Base-by-base conservation (phyloP, 2,888 invertebrate species). In the Calliphora vomitoria region DNA sequence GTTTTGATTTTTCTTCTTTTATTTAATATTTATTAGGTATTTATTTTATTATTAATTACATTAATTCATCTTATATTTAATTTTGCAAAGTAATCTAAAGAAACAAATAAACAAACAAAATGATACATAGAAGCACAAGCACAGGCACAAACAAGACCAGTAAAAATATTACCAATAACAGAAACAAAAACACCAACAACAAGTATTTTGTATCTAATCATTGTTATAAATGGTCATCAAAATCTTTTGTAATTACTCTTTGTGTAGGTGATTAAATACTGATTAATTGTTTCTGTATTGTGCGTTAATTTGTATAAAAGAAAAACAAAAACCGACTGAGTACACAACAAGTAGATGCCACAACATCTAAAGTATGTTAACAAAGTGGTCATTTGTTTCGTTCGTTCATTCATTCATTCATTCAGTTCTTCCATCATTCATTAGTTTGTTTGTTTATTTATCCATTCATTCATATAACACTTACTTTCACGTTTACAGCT, bases 231-330 rank as follows among this genome's bases (percentile, higher is more conserved):
- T 82, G 82, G 62, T 62, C 68, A 68, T 75, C 62, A 79, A 80
- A 75, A 71, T 79, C 69, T 53, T 74, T 79, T 18, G 53, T 62
- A 83, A 76, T 76, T 83, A 69, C 62, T 76, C 69, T 83, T 76
- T 69, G 50, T 79, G 60, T 53, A 41, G 79, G 55, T 71, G 86
- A 83, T 75, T 86, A 80, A 83, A 75, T 64, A 75, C 74, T 80
- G 86, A 86, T 86, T 83, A 86, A 86, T 79, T 82, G 74, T 62
- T 82, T 80, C 18, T 71, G 55, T 71, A 64, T 69, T 75, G 86
- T 80, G 75, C 60, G 74, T 71, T 80, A 79, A 82, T 82, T 82
- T 75, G 72, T 69, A 62, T 55, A 55, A 62, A 71, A 55, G 55
- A 68, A 66, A 35, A 8, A n/a, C 15, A 38, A 64, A 53, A 47